phyloP scores from a whole-genome alignment of 2,797 vertebrate species.

The Lacerta bilineata region DNA sequence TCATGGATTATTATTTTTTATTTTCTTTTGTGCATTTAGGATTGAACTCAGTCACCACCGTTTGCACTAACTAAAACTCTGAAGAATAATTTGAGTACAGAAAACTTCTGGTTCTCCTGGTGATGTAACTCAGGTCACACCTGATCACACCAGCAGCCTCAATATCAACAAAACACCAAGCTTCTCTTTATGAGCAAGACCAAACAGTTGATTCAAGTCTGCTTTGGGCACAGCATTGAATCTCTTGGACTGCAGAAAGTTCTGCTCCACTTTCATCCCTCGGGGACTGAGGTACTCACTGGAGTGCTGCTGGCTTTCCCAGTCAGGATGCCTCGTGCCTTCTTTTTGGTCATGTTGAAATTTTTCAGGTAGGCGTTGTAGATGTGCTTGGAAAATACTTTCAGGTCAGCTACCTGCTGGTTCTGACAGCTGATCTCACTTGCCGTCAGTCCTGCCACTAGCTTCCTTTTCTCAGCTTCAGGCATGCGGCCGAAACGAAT shows the following conservation, averaged over 20 bases:
- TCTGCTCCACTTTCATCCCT: background rate
- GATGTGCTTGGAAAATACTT: conserved; percentile 95
- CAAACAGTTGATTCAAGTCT: background rate
- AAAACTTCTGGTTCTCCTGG: background rate
- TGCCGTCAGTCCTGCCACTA: conserved; percentile 92
- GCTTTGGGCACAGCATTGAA: background rate
- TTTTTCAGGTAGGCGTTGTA: conserved; percentile 96
- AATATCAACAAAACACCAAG: too few relatives aligned
- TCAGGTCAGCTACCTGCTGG: conserved; percentile 91
- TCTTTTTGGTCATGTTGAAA: conserved; percentile 99
- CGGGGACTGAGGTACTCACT: conserved; percentile 81
- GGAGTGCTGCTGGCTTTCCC: conserved; percentile 95
- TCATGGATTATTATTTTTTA: too few relatives aligned
- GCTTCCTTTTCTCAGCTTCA: conserved; percentile 96
- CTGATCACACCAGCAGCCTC: too few relatives aligned
- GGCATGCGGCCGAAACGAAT: conserved; percentile 99
- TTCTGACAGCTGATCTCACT: conserved; percentile 85
- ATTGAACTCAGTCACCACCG: background rate
- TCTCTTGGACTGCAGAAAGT: background rate
- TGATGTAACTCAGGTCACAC: background rate
- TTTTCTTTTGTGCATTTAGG: background rate
- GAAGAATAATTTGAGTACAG: background rate
- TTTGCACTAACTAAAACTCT: too few relatives aligned
- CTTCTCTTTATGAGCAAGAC: background rate
- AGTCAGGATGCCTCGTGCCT: conserved; percentile 94